Conservation (phyloP, 2,797 vertebrate species). For the Lepilemur ruficaudatus region DNA sequence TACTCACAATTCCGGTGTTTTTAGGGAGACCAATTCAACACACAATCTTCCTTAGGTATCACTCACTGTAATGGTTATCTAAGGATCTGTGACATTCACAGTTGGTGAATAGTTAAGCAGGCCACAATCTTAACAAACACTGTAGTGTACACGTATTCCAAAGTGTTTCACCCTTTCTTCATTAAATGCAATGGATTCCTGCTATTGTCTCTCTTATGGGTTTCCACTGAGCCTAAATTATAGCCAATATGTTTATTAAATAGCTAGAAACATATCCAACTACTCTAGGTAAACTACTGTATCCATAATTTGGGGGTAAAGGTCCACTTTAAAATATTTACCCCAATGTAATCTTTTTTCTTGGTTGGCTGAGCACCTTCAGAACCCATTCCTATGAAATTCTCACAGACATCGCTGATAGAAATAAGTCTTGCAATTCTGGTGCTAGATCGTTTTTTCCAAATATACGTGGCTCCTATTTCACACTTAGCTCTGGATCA, state of each 20-base stretch:
- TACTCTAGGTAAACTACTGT: background rate
- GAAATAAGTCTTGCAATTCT: background rate
- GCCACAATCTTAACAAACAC: background rate
- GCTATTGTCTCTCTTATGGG: background rate
- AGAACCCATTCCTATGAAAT: background rate
- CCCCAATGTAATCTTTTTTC: background rate
- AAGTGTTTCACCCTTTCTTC: background rate
- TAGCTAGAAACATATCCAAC: background rate
- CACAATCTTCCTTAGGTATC: background rate
- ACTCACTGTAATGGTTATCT: background rate
- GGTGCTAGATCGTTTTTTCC: background rate
- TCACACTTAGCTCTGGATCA: background rate
- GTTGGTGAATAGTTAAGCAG: background rate
- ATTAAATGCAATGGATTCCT: background rate
- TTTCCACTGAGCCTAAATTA: background rate
- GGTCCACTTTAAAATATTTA: background rate
- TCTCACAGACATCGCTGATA: background rate
- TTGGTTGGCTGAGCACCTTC: background rate
- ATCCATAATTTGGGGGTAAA: background rate
- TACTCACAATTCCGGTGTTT: background rate
- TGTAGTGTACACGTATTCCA: background rate
- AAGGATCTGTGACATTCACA: background rate
- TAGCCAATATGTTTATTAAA: background rate
- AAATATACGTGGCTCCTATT: background rate
- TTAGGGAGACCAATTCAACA: background rate